These are phyloP conservation scores for Otolemur garnettii DNA, from an alignment of 2,113 vertebrate species.

Conservation along the genomic window DNA sequence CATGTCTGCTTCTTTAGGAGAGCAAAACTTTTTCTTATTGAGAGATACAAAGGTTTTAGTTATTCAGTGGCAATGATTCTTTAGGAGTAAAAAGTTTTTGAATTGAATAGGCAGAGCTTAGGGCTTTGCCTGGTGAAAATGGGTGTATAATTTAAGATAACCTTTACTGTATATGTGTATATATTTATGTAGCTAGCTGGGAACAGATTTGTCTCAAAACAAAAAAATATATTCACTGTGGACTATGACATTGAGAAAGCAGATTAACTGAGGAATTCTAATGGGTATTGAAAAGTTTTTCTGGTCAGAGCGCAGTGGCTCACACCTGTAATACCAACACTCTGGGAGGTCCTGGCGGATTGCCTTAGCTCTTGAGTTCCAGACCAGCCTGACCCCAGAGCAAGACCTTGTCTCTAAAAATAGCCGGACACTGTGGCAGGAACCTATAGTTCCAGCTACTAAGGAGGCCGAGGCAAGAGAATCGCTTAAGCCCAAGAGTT, in stretches of 20 bases:
- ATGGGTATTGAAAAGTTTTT: background rate
- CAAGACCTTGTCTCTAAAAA: too few relatives aligned
- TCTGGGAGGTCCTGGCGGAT: too few relatives aligned
- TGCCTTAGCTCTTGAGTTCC: too few relatives aligned
- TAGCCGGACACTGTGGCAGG: too few relatives aligned
- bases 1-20: slow-evolving; percentile 7
- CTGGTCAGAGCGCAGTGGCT: too few relatives aligned
- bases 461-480: too few relatives aligned
- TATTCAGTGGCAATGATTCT: background rate
- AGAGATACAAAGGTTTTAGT: background rate
- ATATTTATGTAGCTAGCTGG: background rate
- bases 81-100: background rate
- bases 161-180: background rate
- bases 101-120: slow-evolving; percentile 12
- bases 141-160: background rate
- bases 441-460: too few relatives aligned
- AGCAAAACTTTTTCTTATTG: background rate
- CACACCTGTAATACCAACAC: too few relatives aligned
- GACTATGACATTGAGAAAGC: background rate
- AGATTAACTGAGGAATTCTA: slow-evolving; percentile 20
- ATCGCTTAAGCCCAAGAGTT: too few relatives aligned
- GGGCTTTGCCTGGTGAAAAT: slow-evolving; percentile 28
- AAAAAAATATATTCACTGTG: slow-evolving; percentile 4
- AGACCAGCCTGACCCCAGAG: too few relatives aligned
- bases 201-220: slow-evolving; percentile 36